Conservation (phyloP, 2,113 vertebrate genomes). For the Leptodactylus fuscus region DNA sequence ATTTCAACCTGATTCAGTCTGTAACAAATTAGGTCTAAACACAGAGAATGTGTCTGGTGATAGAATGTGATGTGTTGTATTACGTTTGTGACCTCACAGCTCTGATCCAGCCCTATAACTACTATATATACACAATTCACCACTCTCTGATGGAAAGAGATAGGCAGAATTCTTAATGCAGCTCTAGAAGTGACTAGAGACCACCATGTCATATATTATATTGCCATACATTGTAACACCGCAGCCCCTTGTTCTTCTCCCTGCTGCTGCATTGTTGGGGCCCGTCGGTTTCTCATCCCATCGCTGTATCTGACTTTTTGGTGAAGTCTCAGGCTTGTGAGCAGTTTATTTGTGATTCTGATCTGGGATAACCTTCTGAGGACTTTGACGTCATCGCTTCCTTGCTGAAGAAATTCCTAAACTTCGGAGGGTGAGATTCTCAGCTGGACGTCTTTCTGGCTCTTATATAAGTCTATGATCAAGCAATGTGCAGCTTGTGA, state of each 20-base stretch:
- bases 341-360: not conserved
- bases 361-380: not conserved
- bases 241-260: too few relatives aligned
- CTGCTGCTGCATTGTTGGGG: not conserved
- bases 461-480: not conserved
- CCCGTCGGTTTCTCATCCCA: not conserved
- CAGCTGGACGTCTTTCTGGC: not conserved
- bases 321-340: not conserved
- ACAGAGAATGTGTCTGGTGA: too few relatives aligned
- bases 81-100: not conserved
- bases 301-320: not conserved
- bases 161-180: not conserved
- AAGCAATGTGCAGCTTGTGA: not conserved
- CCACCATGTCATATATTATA: not conserved
- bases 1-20: too few relatives aligned
- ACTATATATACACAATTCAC: not conserved
- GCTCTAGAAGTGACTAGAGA: not conserved
- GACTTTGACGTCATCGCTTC: slow-evolving; percentile 14
- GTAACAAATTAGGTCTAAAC: too few relatives aligned
- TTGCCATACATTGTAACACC: too few relatives aligned
- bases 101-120: too few relatives aligned
- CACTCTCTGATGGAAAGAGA: not conserved
- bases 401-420: not conserved
- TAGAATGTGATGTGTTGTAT: too few relatives aligned
- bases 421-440: not conserved